These are phyloP conservation scores for Gymnoscopelus microlampas DNA, from an alignment of 2,797 vertebrate species.

Conservation along the genomic window DNA sequence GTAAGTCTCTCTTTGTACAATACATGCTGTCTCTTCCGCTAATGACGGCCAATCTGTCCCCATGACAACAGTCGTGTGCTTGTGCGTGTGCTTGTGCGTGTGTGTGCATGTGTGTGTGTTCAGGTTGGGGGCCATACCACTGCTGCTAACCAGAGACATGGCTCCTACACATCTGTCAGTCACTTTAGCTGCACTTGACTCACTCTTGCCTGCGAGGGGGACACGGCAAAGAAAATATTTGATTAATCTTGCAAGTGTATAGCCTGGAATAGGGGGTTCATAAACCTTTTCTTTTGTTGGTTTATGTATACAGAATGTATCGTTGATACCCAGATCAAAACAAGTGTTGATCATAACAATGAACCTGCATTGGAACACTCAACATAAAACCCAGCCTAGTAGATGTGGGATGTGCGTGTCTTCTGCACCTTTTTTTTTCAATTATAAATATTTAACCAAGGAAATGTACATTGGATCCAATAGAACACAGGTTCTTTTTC, in stretches of 20 bases:
- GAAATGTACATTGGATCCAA: too few relatives aligned
- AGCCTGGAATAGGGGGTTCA: slow-evolving; percentile 41
- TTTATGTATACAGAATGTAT: too few relatives aligned
- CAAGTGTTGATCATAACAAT: too few relatives aligned
- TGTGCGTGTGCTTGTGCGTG: too few relatives aligned
- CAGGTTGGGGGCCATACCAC: neutral
- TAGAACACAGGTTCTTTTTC: too few relatives aligned
- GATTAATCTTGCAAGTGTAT: slow-evolving; percentile 63
- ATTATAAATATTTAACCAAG: too few relatives aligned
- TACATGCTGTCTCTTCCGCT: neutral
- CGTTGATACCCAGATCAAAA: too few relatives aligned
- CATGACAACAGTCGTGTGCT: slow-evolving; percentile 12
- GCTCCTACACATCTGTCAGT: slow-evolving; percentile 16
- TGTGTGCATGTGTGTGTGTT: too few relatives aligned
- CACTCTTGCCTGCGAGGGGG: slow-evolving; percentile 35
- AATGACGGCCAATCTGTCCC: slow-evolving; percentile 17
- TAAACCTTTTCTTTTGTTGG: slow-evolving; percentile 43
- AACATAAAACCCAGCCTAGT: too few relatives aligned
- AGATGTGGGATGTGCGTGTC: too few relatives aligned
- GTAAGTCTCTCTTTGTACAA: neutral
- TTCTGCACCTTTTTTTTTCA: too few relatives aligned
- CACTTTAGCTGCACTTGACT: slow-evolving; percentile 36
- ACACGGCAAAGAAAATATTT: slow-evolving; percentile 63
- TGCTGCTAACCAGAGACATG: neutral
- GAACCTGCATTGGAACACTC: too few relatives aligned